Evolutionary conservation across 1,140 invertebrate species (phyloP).

Genomic region (Leptestheria dahalacensis): DNA sequence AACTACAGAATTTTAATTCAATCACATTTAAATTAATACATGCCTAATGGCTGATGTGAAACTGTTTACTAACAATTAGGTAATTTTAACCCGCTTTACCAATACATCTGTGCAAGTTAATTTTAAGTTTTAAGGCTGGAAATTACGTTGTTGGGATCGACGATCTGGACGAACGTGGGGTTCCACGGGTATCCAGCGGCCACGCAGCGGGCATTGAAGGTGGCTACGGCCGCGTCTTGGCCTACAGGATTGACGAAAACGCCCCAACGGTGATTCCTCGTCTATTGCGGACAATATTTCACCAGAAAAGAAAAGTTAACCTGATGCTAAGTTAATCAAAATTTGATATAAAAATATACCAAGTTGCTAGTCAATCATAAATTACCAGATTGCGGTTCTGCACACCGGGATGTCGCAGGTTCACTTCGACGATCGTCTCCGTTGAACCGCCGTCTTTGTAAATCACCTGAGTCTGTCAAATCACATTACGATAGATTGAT

Average conservation of each 20-base stretch:
- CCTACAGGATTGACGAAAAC: conserved; percentile 84
- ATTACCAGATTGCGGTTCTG: conserved; percentile 58
- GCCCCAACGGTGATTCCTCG: conserved; percentile 73
- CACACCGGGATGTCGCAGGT: conserved; percentile 59
- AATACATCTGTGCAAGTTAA: too few species aligned
- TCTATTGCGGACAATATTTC: conserved; percentile 36
- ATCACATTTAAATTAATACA: not conserved
- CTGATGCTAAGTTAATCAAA: too few species aligned
- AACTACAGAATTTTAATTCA: not conserved
- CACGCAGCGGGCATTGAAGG: conserved; percentile 61
- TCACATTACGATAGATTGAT: not conserved
- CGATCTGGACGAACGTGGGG: conserved; percentile 76
- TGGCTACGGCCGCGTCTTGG: conserved; percentile 73
- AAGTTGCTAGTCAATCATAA: too few species aligned
- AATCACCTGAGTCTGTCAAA: conserved; percentile 58
- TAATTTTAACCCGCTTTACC: too few species aligned
- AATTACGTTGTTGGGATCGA: conserved; percentile 71
- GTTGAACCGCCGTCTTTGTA: conserved; percentile 71
- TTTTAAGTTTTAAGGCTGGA: conserved; percentile 2
- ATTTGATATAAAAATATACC: too few species aligned
- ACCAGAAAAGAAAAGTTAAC: too few species aligned
- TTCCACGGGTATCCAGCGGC: conserved; percentile 86
- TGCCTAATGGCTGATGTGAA: not conserved
- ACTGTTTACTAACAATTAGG: too few species aligned
- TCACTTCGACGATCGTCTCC: conserved; percentile 77